Conservation (phyloP, 2,888 invertebrate species). For the Caenorhabditis sinica region DNA sequence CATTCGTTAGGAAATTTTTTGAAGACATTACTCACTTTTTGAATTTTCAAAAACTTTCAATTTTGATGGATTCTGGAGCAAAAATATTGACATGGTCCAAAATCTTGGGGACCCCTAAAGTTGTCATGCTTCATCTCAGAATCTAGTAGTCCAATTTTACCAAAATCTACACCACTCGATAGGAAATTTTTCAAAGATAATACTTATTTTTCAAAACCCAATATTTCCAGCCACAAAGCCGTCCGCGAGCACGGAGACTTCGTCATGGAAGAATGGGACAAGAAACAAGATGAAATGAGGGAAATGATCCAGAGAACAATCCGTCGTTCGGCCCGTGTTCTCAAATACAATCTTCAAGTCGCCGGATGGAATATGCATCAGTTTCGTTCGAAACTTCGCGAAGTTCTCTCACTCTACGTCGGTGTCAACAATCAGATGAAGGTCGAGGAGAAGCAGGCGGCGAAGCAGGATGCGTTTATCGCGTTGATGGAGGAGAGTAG, state of each 20-base stretch:
- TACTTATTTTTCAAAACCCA: too few species aligned
- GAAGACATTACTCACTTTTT: too few species aligned
- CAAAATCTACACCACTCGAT: too few species aligned
- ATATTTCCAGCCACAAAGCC: not conserved
- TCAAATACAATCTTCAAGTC: not conserved
- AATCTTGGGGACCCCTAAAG: too few species aligned
- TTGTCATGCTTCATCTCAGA: too few species aligned
- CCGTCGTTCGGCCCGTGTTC: not conserved
- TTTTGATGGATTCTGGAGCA: too few species aligned
- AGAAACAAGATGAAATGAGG: not conserved
- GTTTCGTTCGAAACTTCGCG: not conserved
- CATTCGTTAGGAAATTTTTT: too few species aligned
- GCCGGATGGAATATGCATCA: not conserved
- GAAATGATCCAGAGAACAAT: not conserved
- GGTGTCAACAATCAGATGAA: conserved; percentile 39
- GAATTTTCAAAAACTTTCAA: too few species aligned
- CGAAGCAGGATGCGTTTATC: conserved; percentile 20
- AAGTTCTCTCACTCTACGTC: conserved; percentile 31
- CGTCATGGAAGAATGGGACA: not conserved
- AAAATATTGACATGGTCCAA: too few species aligned
- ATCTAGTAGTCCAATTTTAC: too few species aligned
- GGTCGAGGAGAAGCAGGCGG: conserved; percentile 6
- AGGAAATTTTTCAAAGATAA: too few species aligned
- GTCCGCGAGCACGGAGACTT: not conserved
- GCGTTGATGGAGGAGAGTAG: not conserved